phyloP scores from a whole-genome alignment of 2,797 vertebrate genomes.

The Pelobates cultripes region DNA sequence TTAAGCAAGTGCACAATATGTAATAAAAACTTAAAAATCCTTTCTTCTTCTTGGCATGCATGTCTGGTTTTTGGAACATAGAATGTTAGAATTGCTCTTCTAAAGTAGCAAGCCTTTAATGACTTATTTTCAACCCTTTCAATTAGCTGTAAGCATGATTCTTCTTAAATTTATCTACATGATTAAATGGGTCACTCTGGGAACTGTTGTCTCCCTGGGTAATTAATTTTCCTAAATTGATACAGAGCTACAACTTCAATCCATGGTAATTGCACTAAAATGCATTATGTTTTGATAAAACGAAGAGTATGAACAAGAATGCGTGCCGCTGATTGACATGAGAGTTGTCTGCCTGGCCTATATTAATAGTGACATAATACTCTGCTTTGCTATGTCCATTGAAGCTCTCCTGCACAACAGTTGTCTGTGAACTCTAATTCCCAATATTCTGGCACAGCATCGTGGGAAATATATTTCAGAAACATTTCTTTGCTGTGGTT shows the following conservation, averaged over 20 bases:
- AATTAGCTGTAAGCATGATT: constrained; percentile 14
- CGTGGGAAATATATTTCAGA: too few species aligned
- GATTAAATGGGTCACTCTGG: constrained; percentile 10
- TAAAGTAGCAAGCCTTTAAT: neutral
- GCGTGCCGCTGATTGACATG: too few species aligned
- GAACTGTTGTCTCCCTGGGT: neutral
- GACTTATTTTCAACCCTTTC: constrained; percentile 2
- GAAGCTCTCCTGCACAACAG: too few species aligned
- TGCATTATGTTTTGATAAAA: neutral
- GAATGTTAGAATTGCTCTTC: neutral
- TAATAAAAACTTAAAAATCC: neutral
- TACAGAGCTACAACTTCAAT: neutral
- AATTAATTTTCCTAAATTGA: constrained; percentile 11
- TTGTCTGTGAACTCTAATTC: too few species aligned
- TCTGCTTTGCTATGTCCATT: too few species aligned
- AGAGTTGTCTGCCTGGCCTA: too few species aligned
- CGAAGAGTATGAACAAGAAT: too few species aligned
- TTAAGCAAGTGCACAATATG: neutral
- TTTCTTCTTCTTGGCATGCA: neutral
- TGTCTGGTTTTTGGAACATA: neutral
- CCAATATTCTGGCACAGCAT: too few species aligned
- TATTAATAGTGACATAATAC: too few species aligned
- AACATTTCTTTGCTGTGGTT: too few species aligned
- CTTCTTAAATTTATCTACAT: constrained; percentile 11
- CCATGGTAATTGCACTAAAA: neutral